A percentile compares a stretch with the other conserved stretches of the same genome.
phyloP scores from a whole-genome alignment of 1,140 invertebrate species.

The Platorchestia sp. region DNA sequence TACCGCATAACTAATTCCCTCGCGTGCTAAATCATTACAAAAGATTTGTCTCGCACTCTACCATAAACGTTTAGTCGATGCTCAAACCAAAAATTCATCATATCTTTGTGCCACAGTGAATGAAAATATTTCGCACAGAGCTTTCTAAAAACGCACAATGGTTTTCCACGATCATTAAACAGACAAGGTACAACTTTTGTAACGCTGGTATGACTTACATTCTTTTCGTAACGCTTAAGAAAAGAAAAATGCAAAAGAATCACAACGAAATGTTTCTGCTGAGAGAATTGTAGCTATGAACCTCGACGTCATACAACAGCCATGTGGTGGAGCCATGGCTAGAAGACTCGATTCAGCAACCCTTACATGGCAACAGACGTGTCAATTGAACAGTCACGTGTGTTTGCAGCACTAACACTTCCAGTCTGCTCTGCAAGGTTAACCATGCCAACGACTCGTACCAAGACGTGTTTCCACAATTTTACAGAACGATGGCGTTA shows the following conservation, averaged over 20 bases:
- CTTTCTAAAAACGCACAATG: not conserved
- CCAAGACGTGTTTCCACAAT: not conserved
- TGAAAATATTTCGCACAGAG: not conserved
- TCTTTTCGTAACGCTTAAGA: not conserved
- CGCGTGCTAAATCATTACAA: not conserved
- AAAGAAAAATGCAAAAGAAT: not conserved
- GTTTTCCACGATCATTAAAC: not conserved
- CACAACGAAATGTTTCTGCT: not conserved
- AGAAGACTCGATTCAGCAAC: not conserved
- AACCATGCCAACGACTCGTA: not conserved
- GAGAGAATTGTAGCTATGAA: not conserved
- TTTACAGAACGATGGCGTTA: not conserved
- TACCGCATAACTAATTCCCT: not conserved
- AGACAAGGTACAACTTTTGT: not conserved
- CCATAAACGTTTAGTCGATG: not conserved
- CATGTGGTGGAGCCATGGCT: not conserved
- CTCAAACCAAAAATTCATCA: not conserved
- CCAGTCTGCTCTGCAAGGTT: not conserved
- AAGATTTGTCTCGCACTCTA: not conserved
- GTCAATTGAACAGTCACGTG: conserved; percentile 17
- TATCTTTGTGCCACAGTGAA: not conserved
- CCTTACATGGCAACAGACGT: conserved; percentile 17
- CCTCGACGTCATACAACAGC: not conserved
- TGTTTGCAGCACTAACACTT: not conserved
- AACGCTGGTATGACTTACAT: not conserved